Evolutionary conservation across 2,797 vertebrate species (phyloP).

Genomic region (Hydrophis major): DNA sequence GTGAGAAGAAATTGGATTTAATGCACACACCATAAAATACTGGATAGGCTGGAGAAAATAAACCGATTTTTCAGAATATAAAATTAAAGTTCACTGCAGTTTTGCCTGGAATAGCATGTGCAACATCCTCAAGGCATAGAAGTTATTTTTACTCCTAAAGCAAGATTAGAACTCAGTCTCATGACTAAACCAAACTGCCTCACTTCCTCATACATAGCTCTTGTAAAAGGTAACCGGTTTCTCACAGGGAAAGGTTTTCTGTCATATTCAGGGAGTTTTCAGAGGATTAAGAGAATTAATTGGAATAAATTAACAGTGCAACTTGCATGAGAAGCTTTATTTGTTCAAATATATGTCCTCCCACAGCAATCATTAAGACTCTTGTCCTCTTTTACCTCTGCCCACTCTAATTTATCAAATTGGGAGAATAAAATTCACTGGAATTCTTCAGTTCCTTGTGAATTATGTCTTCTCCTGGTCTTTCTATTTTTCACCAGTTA

Average conservation of each 20-base stretch:
- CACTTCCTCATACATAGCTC: neutral
- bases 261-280: neutral
- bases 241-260: neutral
- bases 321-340: neutral
- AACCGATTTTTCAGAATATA: neutral
- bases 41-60: neutral
- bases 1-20: neutral
- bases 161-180: neutral
- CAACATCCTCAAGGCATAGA: neutral
- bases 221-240: neutral
- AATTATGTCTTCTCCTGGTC: neutral
- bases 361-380: neutral
- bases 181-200: neutral
- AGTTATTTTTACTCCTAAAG: neutral
- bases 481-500: neutral
- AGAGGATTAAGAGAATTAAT: neutral
- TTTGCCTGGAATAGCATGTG: neutral
- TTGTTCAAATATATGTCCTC: neutral
- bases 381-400: neutral
- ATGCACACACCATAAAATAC: neutral
- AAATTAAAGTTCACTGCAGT: neutral
- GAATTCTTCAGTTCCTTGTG: neutral
- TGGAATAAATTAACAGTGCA: neutral
- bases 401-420: neutral
- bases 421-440: neutral